phyloP scores from a whole-genome alignment of 2,797 vertebrate genomes.

The Urosaurus nigricauda region DNA sequence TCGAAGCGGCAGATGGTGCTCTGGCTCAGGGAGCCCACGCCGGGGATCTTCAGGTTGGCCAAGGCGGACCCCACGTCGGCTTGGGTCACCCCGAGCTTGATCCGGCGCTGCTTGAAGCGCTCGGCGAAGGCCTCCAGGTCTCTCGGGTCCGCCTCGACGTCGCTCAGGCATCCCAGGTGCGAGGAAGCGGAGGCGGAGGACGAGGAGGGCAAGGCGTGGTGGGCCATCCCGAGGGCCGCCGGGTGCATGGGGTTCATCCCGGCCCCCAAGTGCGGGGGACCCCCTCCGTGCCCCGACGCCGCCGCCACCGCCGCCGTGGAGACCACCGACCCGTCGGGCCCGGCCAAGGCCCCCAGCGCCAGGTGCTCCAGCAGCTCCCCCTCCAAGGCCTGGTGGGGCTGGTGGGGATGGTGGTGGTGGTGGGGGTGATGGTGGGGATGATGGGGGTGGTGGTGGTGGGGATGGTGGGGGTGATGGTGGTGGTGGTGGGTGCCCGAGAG shows the following conservation, averaged over 20 bases:
- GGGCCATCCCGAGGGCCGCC: slow-evolving; percentile 96
- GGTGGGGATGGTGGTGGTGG: slow-evolving; percentile 95
- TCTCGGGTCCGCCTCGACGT: slow-evolving; percentile 96
- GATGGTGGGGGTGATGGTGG: slow-evolving; percentile 94
- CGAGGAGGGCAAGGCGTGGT: no score
- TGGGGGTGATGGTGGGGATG: slow-evolving; percentile 87
- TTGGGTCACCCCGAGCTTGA: slow-evolving; percentile 96
- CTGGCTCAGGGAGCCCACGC: slow-evolving; percentile 95
- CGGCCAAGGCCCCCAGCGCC: slow-evolving; percentile 93
- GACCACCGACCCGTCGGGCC: slow-evolving; percentile 95
- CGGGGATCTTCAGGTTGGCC: slow-evolving; percentile 95
- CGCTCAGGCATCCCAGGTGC: slow-evolving; percentile 96
- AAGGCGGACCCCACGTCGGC: slow-evolving; percentile 93
- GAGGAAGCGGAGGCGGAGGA: slow-evolving; percentile 91
- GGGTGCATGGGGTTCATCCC: slow-evolving; percentile 99
- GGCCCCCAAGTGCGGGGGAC: slow-evolving; percentile 87
- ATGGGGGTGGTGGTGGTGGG: slow-evolving; percentile 84
- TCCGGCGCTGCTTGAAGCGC: slow-evolving; percentile 94
- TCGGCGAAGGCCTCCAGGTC: slow-evolving; percentile 96
- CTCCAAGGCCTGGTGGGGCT: slow-evolving; percentile 95
- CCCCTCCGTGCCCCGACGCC: slow-evolving; percentile 79
- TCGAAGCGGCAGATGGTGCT: slow-evolving; percentile 98
- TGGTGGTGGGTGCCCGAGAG: slow-evolving; percentile 87
- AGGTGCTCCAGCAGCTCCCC: slow-evolving; percentile 98
- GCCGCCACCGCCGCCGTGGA: slow-evolving; percentile 80